phyloP scores from a whole-genome alignment of 2,888 invertebrate species.

The Itoplectis maculator region DNA sequence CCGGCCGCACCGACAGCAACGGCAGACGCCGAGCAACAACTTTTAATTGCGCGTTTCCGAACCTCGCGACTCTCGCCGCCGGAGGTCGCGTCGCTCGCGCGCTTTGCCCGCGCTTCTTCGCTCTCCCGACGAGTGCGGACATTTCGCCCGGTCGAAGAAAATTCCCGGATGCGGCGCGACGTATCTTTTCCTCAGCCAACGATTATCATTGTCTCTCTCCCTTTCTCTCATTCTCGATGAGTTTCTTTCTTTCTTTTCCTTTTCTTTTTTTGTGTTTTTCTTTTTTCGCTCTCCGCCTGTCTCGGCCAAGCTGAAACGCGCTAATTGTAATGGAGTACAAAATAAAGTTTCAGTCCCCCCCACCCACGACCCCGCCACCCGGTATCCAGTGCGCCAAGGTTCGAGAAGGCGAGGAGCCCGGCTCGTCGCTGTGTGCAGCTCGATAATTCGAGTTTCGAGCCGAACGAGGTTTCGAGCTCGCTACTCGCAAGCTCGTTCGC shows the following conservation, averaged over 20 bases:
- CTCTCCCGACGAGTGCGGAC: too few species aligned
- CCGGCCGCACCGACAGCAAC: conserved; percentile 8
- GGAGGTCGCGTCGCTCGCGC: not conserved
- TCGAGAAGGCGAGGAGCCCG: not conserved
- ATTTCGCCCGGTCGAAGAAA: too few species aligned
- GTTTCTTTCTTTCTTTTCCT: not conserved
- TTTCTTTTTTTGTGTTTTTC: not conserved
- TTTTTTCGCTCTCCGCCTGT: conserved; percentile 11
- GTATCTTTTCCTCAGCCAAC: not conserved
- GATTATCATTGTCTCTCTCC: not conserved
- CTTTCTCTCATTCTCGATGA: not conserved
- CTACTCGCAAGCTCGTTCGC: conserved; percentile 17
- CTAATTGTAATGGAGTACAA: conserved; percentile 55
- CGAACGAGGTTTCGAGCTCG: conserved; percentile 59
- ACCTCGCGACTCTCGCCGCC: not conserved
- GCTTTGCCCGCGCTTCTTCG: too few species aligned
- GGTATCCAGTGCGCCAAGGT: not conserved
- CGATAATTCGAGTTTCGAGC: conserved; percentile 73
- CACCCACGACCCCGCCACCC: not conserved
- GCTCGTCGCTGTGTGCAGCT: conserved; percentile 32
- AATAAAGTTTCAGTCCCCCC: conserved; percentile 45
- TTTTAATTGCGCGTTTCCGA: conserved; percentile 79
- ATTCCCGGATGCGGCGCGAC: not conserved
- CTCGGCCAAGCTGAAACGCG: conserved; percentile 27
- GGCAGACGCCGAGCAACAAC: conserved; percentile 72